Evolutionary conservation across 2,797 vertebrate species (phyloP).

Genomic region (Sternotherus odoratus): DNA sequence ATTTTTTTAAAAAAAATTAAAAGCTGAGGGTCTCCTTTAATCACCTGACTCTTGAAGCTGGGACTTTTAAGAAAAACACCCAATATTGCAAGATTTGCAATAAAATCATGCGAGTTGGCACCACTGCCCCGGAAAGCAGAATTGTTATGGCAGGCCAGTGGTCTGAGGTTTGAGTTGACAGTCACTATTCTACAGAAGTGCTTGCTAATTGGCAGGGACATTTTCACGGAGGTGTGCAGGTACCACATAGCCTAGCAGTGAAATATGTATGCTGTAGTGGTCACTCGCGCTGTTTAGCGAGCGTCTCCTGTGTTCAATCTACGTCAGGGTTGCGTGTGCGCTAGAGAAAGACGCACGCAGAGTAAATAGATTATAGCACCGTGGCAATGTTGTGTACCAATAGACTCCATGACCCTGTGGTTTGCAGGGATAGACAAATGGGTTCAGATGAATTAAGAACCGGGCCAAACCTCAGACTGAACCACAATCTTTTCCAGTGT

Average conservation of each 20-base stretch:
- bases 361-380: fast-evolving
- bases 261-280: neutral
- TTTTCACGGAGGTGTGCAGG: neutral
- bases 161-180: slow-evolving; percentile 3
- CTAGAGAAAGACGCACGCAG: neutral
- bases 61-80: neutral
- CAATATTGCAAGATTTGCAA: neutral
- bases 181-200: neutral
- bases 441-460: neutral
- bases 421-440: neutral
- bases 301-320: neutral
- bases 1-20: neutral
- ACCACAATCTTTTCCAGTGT: neutral
- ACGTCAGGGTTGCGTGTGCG: neutral
- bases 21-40: neutral
- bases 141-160: neutral
- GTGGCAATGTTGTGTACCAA: neutral
- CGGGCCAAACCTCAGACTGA: neutral
- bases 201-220: fast-evolving
- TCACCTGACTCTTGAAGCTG: neutral
- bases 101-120: neutral
- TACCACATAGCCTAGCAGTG: neutral
- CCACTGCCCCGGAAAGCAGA: neutral
- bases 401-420: fast-evolving
- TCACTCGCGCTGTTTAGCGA: neutral